Base-by-base conservation (phyloP, 2,797 vertebrate genomes). In the Podargus strigoides region DNA sequence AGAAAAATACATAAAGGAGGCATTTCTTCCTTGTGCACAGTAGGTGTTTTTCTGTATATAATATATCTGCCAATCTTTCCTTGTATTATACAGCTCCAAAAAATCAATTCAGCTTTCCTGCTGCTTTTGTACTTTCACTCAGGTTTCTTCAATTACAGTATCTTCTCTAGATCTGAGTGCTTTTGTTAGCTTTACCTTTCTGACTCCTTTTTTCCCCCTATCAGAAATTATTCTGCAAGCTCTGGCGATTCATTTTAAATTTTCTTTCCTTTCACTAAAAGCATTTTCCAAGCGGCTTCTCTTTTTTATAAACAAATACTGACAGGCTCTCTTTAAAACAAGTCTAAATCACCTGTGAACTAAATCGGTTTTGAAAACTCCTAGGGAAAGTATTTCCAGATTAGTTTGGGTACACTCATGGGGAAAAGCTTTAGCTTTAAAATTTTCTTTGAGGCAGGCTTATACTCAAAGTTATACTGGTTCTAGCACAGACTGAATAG, bases 101-200 rank as follows among this genome's bases (percentile, higher is more conserved):
- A 94, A 94, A 94, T 97, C 77, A 76, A 88, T 92, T 84, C 91
- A 94, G 85, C 75, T 89, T 93, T 94, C 82, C 80, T 91, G 87
- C 89, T 96, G 95, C 89, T 97, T 95, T 94, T 79, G 60, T 86
- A 81, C 80, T 93, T 96, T 96, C 90, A 95, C 73, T 90, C 76
- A 95, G 84, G 60, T 96, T 67, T 68, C 60, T 37, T 90, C 86
- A 95, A 85, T 96, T 96, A 92, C 0, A 3, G 46, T 56, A 74
- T 94, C 91, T 89, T 94, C 85, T 93, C 81, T 67, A 87, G 90
- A 92, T 96, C 92, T 75, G 87, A 96, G 77, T 92, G 94, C 72
- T 93, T 97, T 97, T 95, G 87, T 96, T 81, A 91, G 79, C 41
- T 96, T 97, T 89, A 85, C 63, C 72, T 20, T 95, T 97, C 97